Base-by-base conservation (phyloP, 2,797 vertebrate species). In the Sylvilagus floridanus region DNA sequence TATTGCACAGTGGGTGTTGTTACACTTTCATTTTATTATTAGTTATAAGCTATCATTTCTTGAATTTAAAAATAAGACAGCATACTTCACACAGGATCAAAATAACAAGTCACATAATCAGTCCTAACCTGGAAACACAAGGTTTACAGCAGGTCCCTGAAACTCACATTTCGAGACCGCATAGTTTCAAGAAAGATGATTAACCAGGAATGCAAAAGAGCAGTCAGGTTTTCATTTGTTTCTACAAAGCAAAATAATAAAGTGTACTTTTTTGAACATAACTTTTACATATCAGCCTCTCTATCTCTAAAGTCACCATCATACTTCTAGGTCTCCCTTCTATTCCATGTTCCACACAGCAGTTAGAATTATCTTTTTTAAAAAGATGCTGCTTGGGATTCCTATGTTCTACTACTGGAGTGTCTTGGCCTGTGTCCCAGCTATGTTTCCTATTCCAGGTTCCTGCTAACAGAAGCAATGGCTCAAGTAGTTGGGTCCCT, bases 51-150 rank as follows among this genome's bases (percentile, higher is more conserved):
- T 93, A 35, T 88, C 26, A 76, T 21, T 82, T 85, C 65, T 71
- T 79, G 0, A 84, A 93, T 54, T 93, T 89, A 94, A 91, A 88
- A 90, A 86, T 83, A 94, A 62, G n/a, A 87, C 9, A 37, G 10
- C 7, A 65, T 73, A 79, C 24, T 95, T 93, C 37, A 73, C 88
- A 81, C 28, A 32, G n/a, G 7, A 72, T 17, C 35, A 81, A 85
- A 52, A 93, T 28, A 19, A n/a, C 30, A 82, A 54, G 13, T 54
- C 54, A 71, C 19, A 16, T 19, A 50, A 54, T 82, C 42, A 88
- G 82, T 26, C 30, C 30, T 24, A 84, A 26, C 22, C 22, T 76
- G 22, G 11, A 76, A 82, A 93, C 30, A 57, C 19, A 91, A 89
- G 82, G 76, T 83, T 68, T 79, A 73, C 1, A 81, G 9, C 32